Conservation (phyloP, 2,797 vertebrate species). For the Sebastes paucispinis region DNA sequence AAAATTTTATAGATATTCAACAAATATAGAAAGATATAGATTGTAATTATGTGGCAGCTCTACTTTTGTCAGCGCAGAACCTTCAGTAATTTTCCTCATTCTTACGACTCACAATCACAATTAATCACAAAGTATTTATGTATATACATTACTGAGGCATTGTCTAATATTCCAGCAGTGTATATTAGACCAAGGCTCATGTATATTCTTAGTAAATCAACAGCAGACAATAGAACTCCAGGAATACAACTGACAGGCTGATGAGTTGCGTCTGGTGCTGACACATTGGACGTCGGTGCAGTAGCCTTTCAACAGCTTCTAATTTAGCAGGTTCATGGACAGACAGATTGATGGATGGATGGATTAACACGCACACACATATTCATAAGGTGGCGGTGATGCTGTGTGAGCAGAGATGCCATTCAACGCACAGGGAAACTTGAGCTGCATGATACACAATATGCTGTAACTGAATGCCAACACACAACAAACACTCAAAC, state of each 20-base stretch:
- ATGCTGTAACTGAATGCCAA: constrained; percentile 27
- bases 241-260: constrained; percentile 37
- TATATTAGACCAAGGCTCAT: not conserved
- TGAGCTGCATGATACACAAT: constrained; percentile 40
- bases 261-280: constrained; percentile 27
- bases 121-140: not conserved
- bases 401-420: constrained; percentile 11
- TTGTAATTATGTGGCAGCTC: not conserved
- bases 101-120: not conserved
- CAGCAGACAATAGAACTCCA: constrained; percentile 45
- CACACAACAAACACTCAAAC: constrained; percentile 21
- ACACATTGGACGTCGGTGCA: constrained; percentile 11
- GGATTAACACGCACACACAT: constrained; percentile 21
- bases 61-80: not conserved
- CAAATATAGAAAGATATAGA: not conserved
- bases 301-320: constrained; percentile 59
- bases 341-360: constrained; percentile 36
- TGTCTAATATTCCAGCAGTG: not conserved
- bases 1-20: too few species aligned
- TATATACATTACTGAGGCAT: not conserved
- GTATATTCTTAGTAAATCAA: not conserved
- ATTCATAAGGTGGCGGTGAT: not conserved
- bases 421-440: constrained; percentile 38
- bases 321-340: constrained; percentile 58
- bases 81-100: not conserved